Conservation (phyloP, 2,113 vertebrate genomes). For the Trogon surrucura region DNA sequence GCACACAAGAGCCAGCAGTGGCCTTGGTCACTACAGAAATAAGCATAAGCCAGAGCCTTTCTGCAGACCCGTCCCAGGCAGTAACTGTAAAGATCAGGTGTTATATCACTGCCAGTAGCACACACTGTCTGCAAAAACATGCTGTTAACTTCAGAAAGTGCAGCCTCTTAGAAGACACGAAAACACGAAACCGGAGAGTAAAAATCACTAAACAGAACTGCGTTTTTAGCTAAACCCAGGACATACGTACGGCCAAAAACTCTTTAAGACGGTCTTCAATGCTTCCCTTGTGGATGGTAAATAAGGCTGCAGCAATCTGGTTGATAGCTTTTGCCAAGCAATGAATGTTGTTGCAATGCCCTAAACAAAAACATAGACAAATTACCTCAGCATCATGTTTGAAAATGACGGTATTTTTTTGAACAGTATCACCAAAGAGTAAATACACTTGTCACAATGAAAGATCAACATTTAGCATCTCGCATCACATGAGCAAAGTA, state of each 20-base stretch:
- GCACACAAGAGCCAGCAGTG: too few species aligned
- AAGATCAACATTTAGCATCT: background rate
- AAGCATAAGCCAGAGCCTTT: too few species aligned
- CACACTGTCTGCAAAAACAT: too few species aligned
- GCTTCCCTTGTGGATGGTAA: conserved; percentile 99
- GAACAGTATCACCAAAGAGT: background rate
- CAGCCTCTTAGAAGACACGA: too few species aligned
- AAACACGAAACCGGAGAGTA: too few species aligned
- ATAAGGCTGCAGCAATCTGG: conserved; percentile 98
- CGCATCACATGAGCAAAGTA: background rate
- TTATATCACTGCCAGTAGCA: too few species aligned
- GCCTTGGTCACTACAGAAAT: too few species aligned
- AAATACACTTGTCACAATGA: background rate
- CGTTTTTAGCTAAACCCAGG: too few species aligned
- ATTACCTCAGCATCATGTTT: background rate
- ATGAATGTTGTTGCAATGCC: conserved; percentile 99
- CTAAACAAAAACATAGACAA: conserved; percentile 74
- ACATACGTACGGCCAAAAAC: conserved; percentile 91
- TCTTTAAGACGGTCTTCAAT: conserved; percentile 99
- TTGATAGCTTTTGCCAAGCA: conserved; percentile 99
- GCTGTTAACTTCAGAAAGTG: too few species aligned
- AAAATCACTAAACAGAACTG: too few species aligned
- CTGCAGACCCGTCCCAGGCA: too few species aligned
- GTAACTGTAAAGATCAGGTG: too few species aligned
- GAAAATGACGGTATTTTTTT: background rate